These are phyloP conservation scores for Cephonodes hylas DNA, from an alignment of 2,888 invertebrate species.

Conservation along the genomic window DNA sequence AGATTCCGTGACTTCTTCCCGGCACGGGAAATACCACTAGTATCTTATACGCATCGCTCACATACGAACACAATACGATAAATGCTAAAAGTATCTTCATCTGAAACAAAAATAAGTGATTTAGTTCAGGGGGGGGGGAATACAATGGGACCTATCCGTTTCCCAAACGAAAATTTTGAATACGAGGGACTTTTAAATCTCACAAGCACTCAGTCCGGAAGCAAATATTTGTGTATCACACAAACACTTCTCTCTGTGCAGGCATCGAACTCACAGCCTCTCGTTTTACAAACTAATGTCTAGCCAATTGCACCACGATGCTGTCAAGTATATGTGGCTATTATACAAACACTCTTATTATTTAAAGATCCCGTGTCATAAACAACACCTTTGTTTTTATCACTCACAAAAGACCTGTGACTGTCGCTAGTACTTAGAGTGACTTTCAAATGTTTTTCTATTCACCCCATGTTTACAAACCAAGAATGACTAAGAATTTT, in stretches of 20 bases:
- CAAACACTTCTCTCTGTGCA: background rate
- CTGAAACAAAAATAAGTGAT: background rate
- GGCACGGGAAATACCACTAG: constrained; percentile 45
- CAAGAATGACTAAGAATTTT: no score
- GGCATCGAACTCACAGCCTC: background rate
- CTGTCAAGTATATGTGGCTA: no score
- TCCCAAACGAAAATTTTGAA: no score
- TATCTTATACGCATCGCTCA: constrained; percentile 38
- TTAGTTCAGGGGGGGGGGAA: no score
- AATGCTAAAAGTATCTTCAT: background rate
- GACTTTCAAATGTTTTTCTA: no score
- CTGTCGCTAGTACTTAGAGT: no score
- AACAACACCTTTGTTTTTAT: no score
- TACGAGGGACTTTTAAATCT: background rate
- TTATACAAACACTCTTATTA: no score
- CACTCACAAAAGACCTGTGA: no score
- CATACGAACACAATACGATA: background rate
- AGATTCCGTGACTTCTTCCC: constrained; percentile 45
- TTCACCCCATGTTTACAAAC: no score
- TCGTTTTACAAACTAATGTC: background rate
- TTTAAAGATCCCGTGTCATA: no score
- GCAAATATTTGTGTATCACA: background rate
- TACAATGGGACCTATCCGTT: no score
- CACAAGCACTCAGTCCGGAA: background rate
- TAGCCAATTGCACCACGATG: background rate